Percentiles rank a stretch among this genome's conserved stretches.
Evolutionary conservation across 23 tunicate genomes (phyloP).

Genomic region (Ciona savignyi): DNA sequence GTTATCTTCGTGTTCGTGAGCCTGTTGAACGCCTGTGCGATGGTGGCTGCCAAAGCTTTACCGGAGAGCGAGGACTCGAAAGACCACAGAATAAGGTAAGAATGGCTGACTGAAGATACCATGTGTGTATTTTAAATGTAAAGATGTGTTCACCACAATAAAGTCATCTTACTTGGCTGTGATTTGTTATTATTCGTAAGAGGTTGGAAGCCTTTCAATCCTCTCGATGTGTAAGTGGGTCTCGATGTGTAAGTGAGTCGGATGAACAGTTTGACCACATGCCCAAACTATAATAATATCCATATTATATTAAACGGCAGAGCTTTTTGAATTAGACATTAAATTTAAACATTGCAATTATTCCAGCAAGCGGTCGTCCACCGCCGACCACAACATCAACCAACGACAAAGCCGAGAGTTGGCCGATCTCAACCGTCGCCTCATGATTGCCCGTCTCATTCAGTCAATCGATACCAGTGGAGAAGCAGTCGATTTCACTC

Average conservation of each 20-base stretch:
- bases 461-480: constrained; percentile 5
- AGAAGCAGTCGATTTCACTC: not conserved
- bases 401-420: not conserved
- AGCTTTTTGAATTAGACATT: too few species aligned
- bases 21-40: not conserved
- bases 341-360: not conserved
- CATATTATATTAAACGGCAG: too few species aligned
- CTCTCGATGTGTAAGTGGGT: too few species aligned
- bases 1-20: not conserved
- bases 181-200: too few species aligned
- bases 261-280: too few species aligned
- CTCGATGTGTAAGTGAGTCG: too few species aligned
- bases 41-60: not conserved
- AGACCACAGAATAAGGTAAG: not conserved
- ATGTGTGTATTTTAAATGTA: too few species aligned
- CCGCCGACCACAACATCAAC: constrained; percentile 4
- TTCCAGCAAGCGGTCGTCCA: not conserved
- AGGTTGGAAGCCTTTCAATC: too few species aligned
- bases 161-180: too few species aligned
- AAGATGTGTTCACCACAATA: too few species aligned
- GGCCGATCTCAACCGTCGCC: not conserved
- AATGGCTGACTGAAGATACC: too few species aligned
- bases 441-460: not conserved
- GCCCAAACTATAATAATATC: too few species aligned
- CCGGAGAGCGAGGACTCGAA: not conserved